Evolutionary conservation across 2,888 invertebrate genomes (phyloP).

Genomic region (Auanema freiburgensis): DNA sequence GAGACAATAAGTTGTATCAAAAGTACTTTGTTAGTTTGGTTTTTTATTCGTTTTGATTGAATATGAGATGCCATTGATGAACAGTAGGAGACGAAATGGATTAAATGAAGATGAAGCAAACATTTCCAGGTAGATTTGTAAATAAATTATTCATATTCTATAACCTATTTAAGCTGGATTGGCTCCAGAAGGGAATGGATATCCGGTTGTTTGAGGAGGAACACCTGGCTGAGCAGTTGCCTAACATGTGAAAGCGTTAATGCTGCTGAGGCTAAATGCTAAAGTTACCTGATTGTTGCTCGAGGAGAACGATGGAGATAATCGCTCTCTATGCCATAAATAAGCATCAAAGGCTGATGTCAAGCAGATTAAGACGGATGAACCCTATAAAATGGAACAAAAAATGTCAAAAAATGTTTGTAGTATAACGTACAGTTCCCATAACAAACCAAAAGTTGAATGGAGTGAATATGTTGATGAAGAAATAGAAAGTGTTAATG

Average conservation of each 20-base stretch:
- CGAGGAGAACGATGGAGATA: too few relatives aligned
- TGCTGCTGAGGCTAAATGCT: slow-evolving; percentile 8
- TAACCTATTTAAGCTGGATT: slow-evolving; percentile 31
- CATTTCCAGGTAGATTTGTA: not conserved
- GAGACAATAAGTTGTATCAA: too few relatives aligned
- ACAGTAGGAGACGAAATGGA: too few relatives aligned
- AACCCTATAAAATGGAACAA: slow-evolving; percentile 7
- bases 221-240: slow-evolving; percentile 17
- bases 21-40: too few relatives aligned
- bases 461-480: slow-evolving; percentile 36
- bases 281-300: not conserved
- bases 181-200: slow-evolving; percentile 23
- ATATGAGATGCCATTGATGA: too few relatives aligned
- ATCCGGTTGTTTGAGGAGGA: slow-evolving; percentile 24
- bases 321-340: slow-evolving; percentile 13
- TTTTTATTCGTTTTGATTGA: too few relatives aligned
- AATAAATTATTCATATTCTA: not conserved
- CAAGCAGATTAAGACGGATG: slow-evolving; percentile 12
- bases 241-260: not conserved
- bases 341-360: slow-evolving; percentile 22
- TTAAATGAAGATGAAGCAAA: too few relatives aligned
- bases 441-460: slow-evolving; percentile 38
- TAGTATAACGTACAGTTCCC: slow-evolving; percentile 20
- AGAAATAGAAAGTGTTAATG: slow-evolving; percentile 35
- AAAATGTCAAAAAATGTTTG: not conserved